Conservation (phyloP, 1,140 invertebrate genomes). For the Eciton burchellii region DNA sequence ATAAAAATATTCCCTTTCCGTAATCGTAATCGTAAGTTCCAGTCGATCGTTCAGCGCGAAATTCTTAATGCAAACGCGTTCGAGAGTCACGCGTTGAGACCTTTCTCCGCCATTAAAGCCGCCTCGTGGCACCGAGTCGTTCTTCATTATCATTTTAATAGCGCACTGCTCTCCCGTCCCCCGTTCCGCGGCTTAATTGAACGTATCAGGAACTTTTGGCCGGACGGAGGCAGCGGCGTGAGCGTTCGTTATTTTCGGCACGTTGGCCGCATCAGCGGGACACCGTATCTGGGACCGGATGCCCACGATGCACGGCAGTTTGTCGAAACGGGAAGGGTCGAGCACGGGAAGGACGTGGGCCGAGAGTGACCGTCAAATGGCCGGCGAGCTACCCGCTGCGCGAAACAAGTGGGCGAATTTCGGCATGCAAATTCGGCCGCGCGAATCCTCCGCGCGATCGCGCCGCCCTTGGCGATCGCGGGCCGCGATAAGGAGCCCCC, state of each 20-base stretch:
- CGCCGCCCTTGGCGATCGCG: slow-evolving; percentile 15
- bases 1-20: not conserved
- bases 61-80: not conserved
- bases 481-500: slow-evolving; percentile 10
- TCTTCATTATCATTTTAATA: slow-evolving; percentile 53
- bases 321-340: slow-evolving; percentile 71
- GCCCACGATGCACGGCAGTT: slow-evolving; percentile 74
- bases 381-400: slow-evolving; percentile 77
- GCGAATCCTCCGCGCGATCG: slow-evolving; percentile 4
- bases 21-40: not conserved
- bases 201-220: slow-evolving; percentile 25
- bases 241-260: slow-evolving; percentile 62
- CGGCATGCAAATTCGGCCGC: slow-evolving; percentile 72
- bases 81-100: slow-evolving; percentile 5
- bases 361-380: slow-evolving; percentile 74
- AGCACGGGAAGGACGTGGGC: slow-evolving; percentile 70
- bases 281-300: slow-evolving; percentile 73
- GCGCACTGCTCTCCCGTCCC: not conserved
- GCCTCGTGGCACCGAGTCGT: not conserved
- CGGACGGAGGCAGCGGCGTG: not conserved
- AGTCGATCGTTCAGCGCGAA: not conserved
- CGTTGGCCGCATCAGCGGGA: slow-evolving; percentile 55
- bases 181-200: slow-evolving; percentile 12
- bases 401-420: slow-evolving; percentile 77
- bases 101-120: not conserved